Evolutionary conservation across 2,113 vertebrate species (phyloP), one percentile per base, ranked within the genome.

Genomic region (Suricata suricatta): DNA sequence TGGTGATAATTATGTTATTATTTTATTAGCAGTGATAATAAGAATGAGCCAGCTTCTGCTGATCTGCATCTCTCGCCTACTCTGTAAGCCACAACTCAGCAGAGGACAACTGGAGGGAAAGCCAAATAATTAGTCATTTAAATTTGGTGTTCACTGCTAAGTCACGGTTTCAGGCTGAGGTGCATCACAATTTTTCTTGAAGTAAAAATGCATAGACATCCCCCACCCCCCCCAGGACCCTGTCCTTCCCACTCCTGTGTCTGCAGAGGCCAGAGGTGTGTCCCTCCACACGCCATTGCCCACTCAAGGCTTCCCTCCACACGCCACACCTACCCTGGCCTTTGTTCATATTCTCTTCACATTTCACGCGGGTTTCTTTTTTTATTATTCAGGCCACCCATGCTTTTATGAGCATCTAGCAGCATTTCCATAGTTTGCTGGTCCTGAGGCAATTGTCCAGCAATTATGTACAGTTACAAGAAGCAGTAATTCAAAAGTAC

Each of bases 381-480:
- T 71, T 82, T 64, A 71, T 41, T 41, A 38, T 50, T 68, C 33
- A 54, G 66, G 44, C 64, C 31, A 23, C 35, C 54, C 57, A 21
- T n/a, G 63, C 84, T 38, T 76, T 91, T 33, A 68, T 60, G 91
- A 94, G 74, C 66, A 10, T 35, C 57, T 57, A 60, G 69, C 64
- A 60, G 69, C 64, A 4, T 90, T 93, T 88, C 93, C 68, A 54
- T 7, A 52, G 72, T 83, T 91, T 87, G 86, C 69, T 71, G 33
- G 54, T 76, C 88, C 79, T 25, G 8, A 96, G 95, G 66, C 97
- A 88, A 91, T 27, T 95, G 95, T 74, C 94, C 77, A 31, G 66
- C 47, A 96, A 79, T 93, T 96, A 88, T 9, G 84, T 15, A 86
- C 79, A 23, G 87, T 90, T 80, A 50, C 52, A 88, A 91, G 94